Evolutionary conservation across 2,888 invertebrate species (phyloP), one percentile per base, ranked within the genome.

Genomic region (Exocentrus adspersus): DNA sequence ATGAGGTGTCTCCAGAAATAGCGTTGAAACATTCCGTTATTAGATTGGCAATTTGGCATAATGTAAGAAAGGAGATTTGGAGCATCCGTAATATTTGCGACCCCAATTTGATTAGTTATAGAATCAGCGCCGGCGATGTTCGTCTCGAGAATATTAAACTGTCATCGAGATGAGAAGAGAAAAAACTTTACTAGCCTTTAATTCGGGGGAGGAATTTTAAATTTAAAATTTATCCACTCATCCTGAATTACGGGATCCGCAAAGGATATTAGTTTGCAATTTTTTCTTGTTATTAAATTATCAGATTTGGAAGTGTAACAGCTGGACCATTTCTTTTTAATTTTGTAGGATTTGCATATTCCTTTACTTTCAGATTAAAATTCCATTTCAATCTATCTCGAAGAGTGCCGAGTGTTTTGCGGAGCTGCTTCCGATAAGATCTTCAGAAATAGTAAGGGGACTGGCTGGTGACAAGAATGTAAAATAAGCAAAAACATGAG

Each of bases 41-140:
- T 78, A 77, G 76, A 78, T 79, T 79, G 78, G 73, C 78, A 78
- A 79, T 78, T 78, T 77, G 77, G 76, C 73, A 76, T 77, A 74
- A 78, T 75, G 74, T 72, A 67, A 71, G 71, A 72, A 56, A 67
- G 72, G 66, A n/a, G 62, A 62, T 74, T 69, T 65, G 62, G 67
- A 61, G 59, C 68, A 72, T 72, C 70, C 63, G 61, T 56, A 60
- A 74, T 74, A 75, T 77, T 73, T 74, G 69, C 73, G 74, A 76
- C 74, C 76, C 71, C 75, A 78, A 78, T 77, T 77, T 74, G 77
- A 78, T 78, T 76, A 77, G 76, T 76, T 77, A 76, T 75, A 72
- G 72, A 77, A 78, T 76, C 77, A 74, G 76, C 73, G 71, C 65
- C 64, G 70, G 72, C 71, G 70, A 71, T 71, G 57, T 50, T 54